Evolutionary conservation across 1,140 invertebrate species (phyloP).

Genomic region (Theocolax elegans): DNA sequence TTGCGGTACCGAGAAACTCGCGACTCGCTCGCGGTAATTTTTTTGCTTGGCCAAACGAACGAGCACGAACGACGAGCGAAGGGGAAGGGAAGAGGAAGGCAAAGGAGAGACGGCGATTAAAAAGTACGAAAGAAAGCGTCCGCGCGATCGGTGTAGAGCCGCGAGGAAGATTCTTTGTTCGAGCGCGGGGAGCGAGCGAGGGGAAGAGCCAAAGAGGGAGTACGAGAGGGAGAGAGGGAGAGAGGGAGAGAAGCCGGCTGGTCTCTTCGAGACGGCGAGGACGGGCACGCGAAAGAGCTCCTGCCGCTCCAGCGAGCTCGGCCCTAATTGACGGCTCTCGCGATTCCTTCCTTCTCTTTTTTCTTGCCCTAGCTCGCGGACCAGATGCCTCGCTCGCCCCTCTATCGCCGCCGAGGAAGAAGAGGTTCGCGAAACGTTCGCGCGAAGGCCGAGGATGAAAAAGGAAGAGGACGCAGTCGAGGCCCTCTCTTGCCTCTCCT

Average conservation of each 20-base stretch:
- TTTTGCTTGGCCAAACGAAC: too few species aligned
- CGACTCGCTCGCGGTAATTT: too few species aligned
- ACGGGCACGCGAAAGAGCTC: conserved; percentile 44
- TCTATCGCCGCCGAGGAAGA: conserved; percentile 24
- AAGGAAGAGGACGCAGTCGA: not conserved
- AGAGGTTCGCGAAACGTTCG: conserved; percentile 49
- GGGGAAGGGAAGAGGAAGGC: too few species aligned
- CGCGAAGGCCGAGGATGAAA: conserved; percentile 36
- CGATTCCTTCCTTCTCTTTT: conserved; percentile 44
- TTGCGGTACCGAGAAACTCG: too few species aligned
- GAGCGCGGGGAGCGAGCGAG: conserved; percentile 13
- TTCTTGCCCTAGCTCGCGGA: conserved; percentile 28
- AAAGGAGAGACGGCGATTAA: not conserved
- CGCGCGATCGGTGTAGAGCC: conserved; percentile 20
- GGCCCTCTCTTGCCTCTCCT: not conserved
- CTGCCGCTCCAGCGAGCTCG: conserved; percentile 42
- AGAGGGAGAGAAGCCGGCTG: not conserved
- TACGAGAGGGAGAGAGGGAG: conserved; percentile 17
- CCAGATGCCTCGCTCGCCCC: conserved; percentile 28
- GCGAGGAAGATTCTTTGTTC: conserved; percentile 34
- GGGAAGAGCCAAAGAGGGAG: conserved; percentile 23
- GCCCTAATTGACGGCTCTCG: conserved; percentile 59
- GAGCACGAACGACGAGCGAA: not conserved
- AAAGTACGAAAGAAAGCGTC: not conserved
- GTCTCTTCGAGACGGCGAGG: conserved; percentile 42